These are phyloP conservation scores for Pterois miles DNA, from an alignment of 2,797 vertebrate genomes.

Conservation along the genomic window DNA sequence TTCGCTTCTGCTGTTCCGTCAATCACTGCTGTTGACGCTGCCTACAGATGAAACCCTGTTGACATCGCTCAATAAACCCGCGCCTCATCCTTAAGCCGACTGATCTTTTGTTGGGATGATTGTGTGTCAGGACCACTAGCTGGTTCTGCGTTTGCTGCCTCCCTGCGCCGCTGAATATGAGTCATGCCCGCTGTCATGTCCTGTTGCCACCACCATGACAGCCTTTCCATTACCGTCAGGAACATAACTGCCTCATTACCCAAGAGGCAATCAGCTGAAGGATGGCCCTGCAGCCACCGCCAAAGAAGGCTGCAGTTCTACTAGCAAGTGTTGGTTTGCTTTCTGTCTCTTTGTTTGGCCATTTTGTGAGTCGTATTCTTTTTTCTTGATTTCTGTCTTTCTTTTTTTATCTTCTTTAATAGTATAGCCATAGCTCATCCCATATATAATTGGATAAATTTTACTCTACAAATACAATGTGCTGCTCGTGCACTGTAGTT, in stretches of 20 bases:
- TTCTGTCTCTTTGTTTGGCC: not conserved
- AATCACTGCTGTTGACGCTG: conserved; percentile 11
- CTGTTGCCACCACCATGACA: conserved; percentile 60
- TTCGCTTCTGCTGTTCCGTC: not conserved
- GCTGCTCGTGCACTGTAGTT: not conserved
- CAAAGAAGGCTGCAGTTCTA: conserved; percentile 14
- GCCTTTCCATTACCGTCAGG: conserved; percentile 65
- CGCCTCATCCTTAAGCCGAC: conserved; percentile 13
- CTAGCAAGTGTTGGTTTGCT: conserved; percentile 8
- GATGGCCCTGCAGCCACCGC: conserved; percentile 38
- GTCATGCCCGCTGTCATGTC: conserved; percentile 57
- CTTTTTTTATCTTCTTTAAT: not conserved
- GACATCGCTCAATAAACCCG: conserved; percentile 17
- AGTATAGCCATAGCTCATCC: not conserved
- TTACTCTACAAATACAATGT: not conserved
- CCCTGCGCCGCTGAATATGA: conserved; percentile 34
- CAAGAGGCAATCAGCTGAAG: conserved; percentile 60
- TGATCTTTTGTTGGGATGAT: conserved; percentile 45
- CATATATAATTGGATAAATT: not conserved
- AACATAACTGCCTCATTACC: conserved; percentile 70
- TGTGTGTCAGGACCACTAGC: conserved; percentile 36
- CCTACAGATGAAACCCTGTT: conserved; percentile 16
- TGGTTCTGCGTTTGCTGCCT: conserved; percentile 14
- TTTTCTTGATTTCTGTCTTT: not conserved
- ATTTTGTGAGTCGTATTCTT: not conserved